These are phyloP conservation scores for Drosophila bipectinata DNA, from an alignment of 1,140 invertebrate species.

Conservation along the genomic window DNA sequence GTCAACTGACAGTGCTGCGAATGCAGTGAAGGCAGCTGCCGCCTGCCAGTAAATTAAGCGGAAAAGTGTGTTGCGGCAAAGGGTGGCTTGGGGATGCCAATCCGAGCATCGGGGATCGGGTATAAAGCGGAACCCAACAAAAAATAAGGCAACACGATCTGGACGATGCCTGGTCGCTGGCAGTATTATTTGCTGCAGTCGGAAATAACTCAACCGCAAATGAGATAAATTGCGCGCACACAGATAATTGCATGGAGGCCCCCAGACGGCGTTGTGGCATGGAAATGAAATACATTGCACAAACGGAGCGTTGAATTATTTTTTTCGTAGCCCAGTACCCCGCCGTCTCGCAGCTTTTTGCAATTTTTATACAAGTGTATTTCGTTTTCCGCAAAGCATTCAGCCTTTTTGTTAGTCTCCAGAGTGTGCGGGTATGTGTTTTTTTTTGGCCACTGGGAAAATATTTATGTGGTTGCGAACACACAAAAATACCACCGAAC, in stretches of 20 bases:
- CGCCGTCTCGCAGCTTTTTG: slow-evolving; percentile 1
- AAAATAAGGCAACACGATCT: slow-evolving; percentile 34
- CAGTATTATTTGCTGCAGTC: slow-evolving; percentile 75
- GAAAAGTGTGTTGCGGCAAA: slow-evolving; percentile 74
- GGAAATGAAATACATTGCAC: slow-evolving; percentile 54
- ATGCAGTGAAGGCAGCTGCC: slow-evolving; percentile 54
- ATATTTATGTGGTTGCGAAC: slow-evolving; percentile 53
- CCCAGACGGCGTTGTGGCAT: slow-evolving; percentile 38
- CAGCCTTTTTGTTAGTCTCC: slow-evolving; percentile 46
- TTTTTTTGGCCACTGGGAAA: slow-evolving; percentile 36
- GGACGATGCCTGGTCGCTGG: slow-evolving; percentile 15
- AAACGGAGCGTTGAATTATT: slow-evolving; percentile 31
- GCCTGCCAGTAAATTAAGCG: slow-evolving; percentile 80
- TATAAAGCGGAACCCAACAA: slow-evolving; percentile 14
- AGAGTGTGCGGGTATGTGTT: slow-evolving; percentile 27
- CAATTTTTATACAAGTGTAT: slow-evolving; percentile 16
- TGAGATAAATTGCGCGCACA: slow-evolving; percentile 83
- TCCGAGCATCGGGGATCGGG: slow-evolving; percentile 2
- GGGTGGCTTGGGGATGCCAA: slow-evolving; percentile 23
- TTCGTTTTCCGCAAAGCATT: slow-evolving; percentile 35
- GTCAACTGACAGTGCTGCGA: slow-evolving; percentile 55
- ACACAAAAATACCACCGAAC: neutral
- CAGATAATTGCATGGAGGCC: slow-evolving; percentile 78
- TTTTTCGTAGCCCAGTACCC: slow-evolving; percentile 4
- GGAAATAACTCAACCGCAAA: slow-evolving; percentile 84